phyloP scores from a whole-genome alignment of 2,888 invertebrate genomes.

The Leucoptera coffeella region DNA sequence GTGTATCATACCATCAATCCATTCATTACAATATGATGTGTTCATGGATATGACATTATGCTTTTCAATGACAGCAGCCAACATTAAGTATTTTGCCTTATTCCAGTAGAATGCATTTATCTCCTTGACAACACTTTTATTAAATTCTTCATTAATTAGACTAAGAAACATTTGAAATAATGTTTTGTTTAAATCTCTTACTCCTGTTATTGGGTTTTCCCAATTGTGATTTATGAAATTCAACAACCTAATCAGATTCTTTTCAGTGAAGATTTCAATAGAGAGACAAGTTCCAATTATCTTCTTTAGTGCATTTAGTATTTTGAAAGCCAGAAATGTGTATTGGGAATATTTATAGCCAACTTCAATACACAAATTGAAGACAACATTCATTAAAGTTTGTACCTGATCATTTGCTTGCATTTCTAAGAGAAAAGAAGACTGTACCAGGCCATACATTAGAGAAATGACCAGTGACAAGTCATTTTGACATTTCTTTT shows the following conservation, averaged over 20 bases:
- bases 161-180: conserved; percentile 33
- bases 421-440: conserved; percentile 15
- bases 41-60: conserved; percentile 10
- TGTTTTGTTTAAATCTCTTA: conserved; percentile 43
- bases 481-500: conserved; percentile 6
- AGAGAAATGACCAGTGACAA: conserved; percentile 17
- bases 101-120: conserved; percentile 48
- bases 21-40: conserved; percentile 11
- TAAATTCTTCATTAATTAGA: conserved; percentile 14
- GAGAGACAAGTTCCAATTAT: conserved; percentile 22
- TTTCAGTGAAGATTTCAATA: conserved; percentile 13
- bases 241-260: conserved; percentile 29
- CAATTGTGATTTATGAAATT: conserved; percentile 54
- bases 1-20: conserved; percentile 23
- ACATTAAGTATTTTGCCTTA: conserved; percentile 53
- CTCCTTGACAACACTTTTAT: conserved; percentile 15
- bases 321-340: conserved; percentile 46
- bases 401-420: conserved; percentile 1
- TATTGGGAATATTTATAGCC: conserved; percentile 46
- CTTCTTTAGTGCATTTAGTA: conserved; percentile 33
- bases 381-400: conserved; percentile 13
- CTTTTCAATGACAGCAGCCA: conserved; percentile 38
- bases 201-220: conserved; percentile 54
- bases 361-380: conserved; percentile 20
- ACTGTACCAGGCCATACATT: conserved; percentile 42